Conservation (phyloP, 2,888 invertebrate genomes). For the Trichacis sp. region DNA sequence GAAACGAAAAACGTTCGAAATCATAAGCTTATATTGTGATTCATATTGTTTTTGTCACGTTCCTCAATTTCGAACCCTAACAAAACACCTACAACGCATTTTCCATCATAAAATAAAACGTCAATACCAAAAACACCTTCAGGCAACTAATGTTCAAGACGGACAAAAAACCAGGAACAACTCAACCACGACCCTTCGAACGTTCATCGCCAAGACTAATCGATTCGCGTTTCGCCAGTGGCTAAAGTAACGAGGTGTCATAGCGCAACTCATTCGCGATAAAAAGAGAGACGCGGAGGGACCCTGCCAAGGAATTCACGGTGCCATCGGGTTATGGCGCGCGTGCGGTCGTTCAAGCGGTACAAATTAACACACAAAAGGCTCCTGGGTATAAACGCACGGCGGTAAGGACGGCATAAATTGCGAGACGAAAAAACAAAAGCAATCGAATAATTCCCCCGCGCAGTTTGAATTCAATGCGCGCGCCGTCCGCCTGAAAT, state of each 20-base stretch:
- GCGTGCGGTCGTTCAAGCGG: slow-evolving; percentile 40
- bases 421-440: slow-evolving; percentile 54
- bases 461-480: slow-evolving; percentile 67
- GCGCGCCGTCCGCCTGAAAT: slow-evolving; percentile 46
- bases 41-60: too few species aligned
- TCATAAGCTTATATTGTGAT: too few species aligned
- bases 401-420: slow-evolving; percentile 65
- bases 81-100: too few species aligned
- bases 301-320: slow-evolving; percentile 19
- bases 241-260: slow-evolving; percentile 6
- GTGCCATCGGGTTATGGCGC: slow-evolving; percentile 32
- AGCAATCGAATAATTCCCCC: slow-evolving; percentile 54
- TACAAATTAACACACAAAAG: slow-evolving; percentile 69
- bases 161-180: too few species aligned
- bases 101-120: too few species aligned
- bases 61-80: too few species aligned
- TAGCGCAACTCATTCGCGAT: slow-evolving; percentile 2
- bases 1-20: too few species aligned
- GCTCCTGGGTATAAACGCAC: slow-evolving; percentile 62
- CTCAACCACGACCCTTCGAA: too few species aligned
- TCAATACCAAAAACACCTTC: too few species aligned
- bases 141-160: too few species aligned
- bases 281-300: background rate
- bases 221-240: background rate
- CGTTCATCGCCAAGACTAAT: too few species aligned